phyloP scores from a whole-genome alignment of 2,888 invertebrate species.

The Notocelia uddmanniana region DNA sequence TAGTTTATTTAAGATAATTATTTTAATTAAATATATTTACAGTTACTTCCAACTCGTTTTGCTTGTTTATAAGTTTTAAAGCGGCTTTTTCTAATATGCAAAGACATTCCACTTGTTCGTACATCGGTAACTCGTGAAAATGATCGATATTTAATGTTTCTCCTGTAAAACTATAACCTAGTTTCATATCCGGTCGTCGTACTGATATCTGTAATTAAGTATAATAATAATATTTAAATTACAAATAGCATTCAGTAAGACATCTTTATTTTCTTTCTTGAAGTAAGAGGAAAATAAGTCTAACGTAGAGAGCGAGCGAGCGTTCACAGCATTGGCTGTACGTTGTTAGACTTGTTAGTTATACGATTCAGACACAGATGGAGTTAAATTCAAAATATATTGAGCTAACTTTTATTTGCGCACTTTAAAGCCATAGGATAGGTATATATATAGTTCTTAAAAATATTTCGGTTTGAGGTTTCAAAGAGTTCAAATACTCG shows the following conservation, averaged over 20 bases:
- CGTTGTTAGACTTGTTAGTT: slow-evolving; percentile 12
- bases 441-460: too few relatives aligned
- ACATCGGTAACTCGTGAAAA: slow-evolving; percentile 54
- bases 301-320: neutral
- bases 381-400: slow-evolving; percentile 13
- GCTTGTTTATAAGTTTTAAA: slow-evolving; percentile 51
- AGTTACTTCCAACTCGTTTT: slow-evolving; percentile 52
- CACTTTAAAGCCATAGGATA: neutral
- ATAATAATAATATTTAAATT: slow-evolving; percentile 7
- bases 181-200: slow-evolving; percentile 53
- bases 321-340: neutral
- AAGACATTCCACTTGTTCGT: slow-evolving; percentile 55
- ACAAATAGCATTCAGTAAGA: slow-evolving; percentile 20
- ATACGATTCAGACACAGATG: slow-evolving; percentile 6
- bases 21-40: slow-evolving; percentile 53
- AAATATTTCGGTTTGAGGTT: neutral
- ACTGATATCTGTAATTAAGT: slow-evolving; percentile 41
- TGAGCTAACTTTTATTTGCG: neutral
- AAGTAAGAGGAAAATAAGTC: neutral
- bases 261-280: slow-evolving; percentile 33
- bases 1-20: neutral
- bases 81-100: slow-evolving; percentile 52
- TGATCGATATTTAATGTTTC: slow-evolving; percentile 57
- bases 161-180: slow-evolving; percentile 58
- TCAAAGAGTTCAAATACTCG: too few relatives aligned